Percentiles rank a stretch among this genome's conserved stretches.
These are phyloP conservation scores for Chionodraco myersi DNA, from an alignment of 2,113 vertebrate genomes.

Conservation along the genomic window DNA sequence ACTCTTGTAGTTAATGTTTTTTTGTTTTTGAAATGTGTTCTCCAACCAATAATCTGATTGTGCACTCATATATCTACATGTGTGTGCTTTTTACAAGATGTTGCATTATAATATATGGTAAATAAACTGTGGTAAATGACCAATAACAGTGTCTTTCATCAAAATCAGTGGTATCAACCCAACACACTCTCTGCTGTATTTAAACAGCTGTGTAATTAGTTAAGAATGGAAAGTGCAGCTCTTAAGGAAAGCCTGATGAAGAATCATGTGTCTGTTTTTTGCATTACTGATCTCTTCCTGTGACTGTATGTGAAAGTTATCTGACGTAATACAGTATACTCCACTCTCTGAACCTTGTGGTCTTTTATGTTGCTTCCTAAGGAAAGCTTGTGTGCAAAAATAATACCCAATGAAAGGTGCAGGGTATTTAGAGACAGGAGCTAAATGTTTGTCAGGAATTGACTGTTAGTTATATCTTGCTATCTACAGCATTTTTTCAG, in stretches of 20 bases:
- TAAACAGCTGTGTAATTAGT: conserved; percentile 47
- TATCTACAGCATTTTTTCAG: neutral
- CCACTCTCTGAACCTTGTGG: conserved; percentile 23
- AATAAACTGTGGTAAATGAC: conserved; percentile 76
- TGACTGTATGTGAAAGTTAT: conserved; percentile 60
- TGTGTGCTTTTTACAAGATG: conserved; percentile 71
- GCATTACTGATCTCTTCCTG: conserved; percentile 34
- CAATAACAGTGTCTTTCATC: conserved; percentile 53
- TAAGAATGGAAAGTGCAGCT: conserved; percentile 40
- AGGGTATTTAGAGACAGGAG: conserved; percentile 44
- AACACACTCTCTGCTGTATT: conserved; percentile 48
- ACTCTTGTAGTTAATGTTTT: conserved; percentile 45
- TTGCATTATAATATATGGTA: conserved; percentile 65
- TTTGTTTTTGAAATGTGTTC: conserved; percentile 56
- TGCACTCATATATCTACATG: conserved; percentile 65
- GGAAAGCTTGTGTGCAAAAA: conserved; percentile 18
- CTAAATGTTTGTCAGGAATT: conserved; percentile 54
- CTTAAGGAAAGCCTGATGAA: conserved; percentile 44
- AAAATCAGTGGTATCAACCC: conserved; percentile 26
- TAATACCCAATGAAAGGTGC: conserved; percentile 20
- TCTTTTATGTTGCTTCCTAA: conserved; percentile 41
- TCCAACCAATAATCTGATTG: conserved; percentile 54
- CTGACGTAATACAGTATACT: conserved; percentile 39
- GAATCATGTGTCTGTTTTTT: conserved; percentile 51
- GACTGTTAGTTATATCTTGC: conserved; percentile 17